Base-by-base conservation (phyloP, 2,113 vertebrate genomes). In the Rhinoptilus africanus region DNA sequence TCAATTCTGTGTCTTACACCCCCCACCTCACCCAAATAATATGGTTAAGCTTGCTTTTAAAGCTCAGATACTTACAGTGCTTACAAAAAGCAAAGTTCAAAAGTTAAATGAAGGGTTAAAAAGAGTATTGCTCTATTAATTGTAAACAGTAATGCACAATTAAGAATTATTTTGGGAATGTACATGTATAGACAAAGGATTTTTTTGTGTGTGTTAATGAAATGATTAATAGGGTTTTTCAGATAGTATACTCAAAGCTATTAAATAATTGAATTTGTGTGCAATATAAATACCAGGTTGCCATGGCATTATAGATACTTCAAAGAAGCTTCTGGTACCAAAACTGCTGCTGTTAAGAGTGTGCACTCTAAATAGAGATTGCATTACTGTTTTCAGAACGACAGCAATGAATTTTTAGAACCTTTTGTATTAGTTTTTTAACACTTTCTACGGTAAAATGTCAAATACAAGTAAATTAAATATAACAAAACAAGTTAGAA, bases 181-280 rank as follows among this genome's bases (percentile, higher is more conserved):
- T 35, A 37, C 22, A 8, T 85, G 10, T 39, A 50, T 35, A 53
- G 45, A 88, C 37, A 57, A 82, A 48, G 7, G 24, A 4, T n/a
- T 63, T 89, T 64, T 30, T 67, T 79, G 39, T 39, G 39, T 39
- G 39, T 39, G 39, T 57, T 69, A 81, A 81, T 72, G 47, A 87
- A 90, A 85, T 86, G 13, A 48, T 69, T 92, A 77, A 63, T 60
- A 63, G 8, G 4, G 2, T 77, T 92, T 74, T 51, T 28, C 12
- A 73, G 85, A 57, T 76, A 88, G 27, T 26, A 39, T 23, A 84
- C 23, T 90, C n/a, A 81, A 79, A 93, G 7, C 64, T 74, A 60
- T 91, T 92, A 92, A 95, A 91, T 81, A 92, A 90, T 92, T 88
- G 35, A 95, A 80, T 94, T 93, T 63, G 68, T 81, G 23, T 81